Conservation (phyloP, 2,113 vertebrate species). For the Bos javanicus region DNA sequence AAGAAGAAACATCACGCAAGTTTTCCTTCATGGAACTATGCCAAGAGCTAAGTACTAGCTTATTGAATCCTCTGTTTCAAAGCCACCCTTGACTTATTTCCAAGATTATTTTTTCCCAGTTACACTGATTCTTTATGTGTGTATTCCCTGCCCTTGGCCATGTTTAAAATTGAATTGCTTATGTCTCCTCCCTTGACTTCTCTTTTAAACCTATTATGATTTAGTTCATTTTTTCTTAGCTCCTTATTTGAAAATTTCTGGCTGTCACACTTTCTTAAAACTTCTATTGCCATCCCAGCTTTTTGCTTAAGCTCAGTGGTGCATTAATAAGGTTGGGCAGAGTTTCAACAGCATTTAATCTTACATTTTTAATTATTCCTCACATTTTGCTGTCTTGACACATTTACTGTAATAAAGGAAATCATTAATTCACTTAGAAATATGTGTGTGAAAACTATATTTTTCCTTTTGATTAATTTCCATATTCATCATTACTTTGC, state of each 20-base stretch:
- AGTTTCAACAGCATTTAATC: slow-evolving; percentile 58
- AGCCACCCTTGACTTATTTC: not conserved
- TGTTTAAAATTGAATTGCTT: not conserved
- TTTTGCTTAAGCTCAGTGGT: not conserved
- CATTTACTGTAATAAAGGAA: slow-evolving; percentile 58
- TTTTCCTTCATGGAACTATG: not conserved
- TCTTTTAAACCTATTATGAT: not conserved
- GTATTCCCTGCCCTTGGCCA: not conserved
- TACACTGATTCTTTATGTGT: not conserved
- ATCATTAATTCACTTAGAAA: slow-evolving; percentile 65
- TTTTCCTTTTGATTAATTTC: slow-evolving; percentile 56
- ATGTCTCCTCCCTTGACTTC: not conserved
- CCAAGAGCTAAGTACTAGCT: not conserved
- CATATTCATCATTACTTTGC: slow-evolving; percentile 29
- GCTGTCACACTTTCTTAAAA: not conserved
- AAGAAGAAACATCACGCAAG: too few relatives aligned
- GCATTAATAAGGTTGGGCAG: slow-evolving; percentile 40
- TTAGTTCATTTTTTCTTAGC: not conserved
- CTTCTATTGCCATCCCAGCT: not conserved
- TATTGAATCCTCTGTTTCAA: not conserved
- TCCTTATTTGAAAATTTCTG: slow-evolving; percentile 11
- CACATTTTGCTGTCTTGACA: slow-evolving; percentile 55
- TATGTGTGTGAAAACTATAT: not conserved
- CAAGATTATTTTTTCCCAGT: not conserved
- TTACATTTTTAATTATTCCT: slow-evolving; percentile 65